A percentile compares a stretch with the other conserved stretches of the same genome.
phyloP scores from a whole-genome alignment of 2,888 invertebrate species.

The Epistrophe eligans region DNA sequence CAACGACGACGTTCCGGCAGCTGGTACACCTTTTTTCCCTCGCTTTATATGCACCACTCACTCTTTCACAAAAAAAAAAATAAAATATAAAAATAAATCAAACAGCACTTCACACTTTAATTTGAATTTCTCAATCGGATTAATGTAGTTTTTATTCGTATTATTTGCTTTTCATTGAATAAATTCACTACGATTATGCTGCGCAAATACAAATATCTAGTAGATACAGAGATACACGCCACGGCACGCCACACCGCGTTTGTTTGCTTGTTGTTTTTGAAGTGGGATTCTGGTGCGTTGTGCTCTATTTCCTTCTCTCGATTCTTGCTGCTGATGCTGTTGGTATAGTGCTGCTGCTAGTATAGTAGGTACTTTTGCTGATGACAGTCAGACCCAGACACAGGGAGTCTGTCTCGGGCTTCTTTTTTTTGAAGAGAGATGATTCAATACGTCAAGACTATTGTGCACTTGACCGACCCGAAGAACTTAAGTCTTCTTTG shows the following conservation, averaged over 20 bases:
- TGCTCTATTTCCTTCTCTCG: slow-evolving; percentile 56
- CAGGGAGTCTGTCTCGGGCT: slow-evolving; percentile 23
- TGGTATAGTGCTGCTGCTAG: background rate
- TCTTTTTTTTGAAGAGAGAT: slow-evolving; percentile 14
- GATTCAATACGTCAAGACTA: slow-evolving; percentile 71
- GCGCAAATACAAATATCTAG: slow-evolving; percentile 21
- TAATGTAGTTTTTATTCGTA: slow-evolving; percentile 53
- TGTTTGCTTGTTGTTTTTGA: slow-evolving; percentile 41
- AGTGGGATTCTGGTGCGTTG: slow-evolving; percentile 48
- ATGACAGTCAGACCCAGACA: slow-evolving; percentile 31
- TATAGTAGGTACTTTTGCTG: background rate
- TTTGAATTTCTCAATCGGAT: slow-evolving; percentile 72
- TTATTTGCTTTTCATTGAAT: slow-evolving; percentile 62
- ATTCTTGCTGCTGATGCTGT: background rate
- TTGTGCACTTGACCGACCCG: slow-evolving; percentile 74
- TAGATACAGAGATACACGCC: slow-evolving; percentile 43
- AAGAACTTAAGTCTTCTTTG: slow-evolving; percentile 52
- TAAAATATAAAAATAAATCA: slow-evolving; percentile 31
- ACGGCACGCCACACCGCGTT: background rate
- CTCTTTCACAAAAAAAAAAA: background rate
- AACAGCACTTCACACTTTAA: slow-evolving; percentile 68
- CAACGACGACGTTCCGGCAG: slow-evolving; percentile 55
- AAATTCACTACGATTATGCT: slow-evolving; percentile 54
- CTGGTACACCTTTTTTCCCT: slow-evolving; percentile 60
- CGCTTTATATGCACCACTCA: slow-evolving; percentile 15